These are phyloP conservation scores for Lycodopsis pacificus DNA, from an alignment of 2,797 vertebrate species.

Conservation along the genomic window DNA sequence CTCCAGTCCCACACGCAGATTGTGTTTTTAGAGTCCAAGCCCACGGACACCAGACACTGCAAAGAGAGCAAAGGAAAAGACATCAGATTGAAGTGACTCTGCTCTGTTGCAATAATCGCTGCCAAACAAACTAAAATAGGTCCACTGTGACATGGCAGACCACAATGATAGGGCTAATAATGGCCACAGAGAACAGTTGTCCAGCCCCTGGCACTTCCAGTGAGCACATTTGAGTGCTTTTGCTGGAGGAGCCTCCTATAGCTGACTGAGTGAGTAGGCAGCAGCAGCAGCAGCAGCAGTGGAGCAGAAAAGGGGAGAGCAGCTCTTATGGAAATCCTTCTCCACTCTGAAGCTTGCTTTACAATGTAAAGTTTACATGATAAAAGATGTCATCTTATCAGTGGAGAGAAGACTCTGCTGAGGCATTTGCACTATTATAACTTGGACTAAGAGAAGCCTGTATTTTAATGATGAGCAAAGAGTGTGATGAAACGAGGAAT, in stretches of 20 bases:
- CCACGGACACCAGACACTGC: conserved; percentile 98
- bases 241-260: conserved; percentile 77
- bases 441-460: conserved; percentile 22
- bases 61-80: conserved; percentile 60
- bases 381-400: conserved; percentile 58
- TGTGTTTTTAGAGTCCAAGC: conserved; percentile 98
- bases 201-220: conserved; percentile 70
- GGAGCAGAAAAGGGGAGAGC: conserved; percentile 67
- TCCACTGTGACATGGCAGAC: conserved; percentile 48
- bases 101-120: conserved; percentile 61
- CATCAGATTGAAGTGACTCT: conserved; percentile 52
- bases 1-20: conserved; percentile 99
- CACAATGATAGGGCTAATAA: conserved; percentile 68
- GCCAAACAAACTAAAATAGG: conserved; percentile 42
- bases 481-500: conserved; percentile 42
- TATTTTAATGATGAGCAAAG: conserved; percentile 42
- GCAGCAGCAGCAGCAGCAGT: conserved; percentile 55
- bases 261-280: conserved; percentile 74
- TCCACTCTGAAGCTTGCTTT: conserved; percentile 53
- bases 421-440: conserved; percentile 32
- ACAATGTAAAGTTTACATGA: no score
- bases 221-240: conserved; percentile 73
- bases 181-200: conserved; percentile 74
- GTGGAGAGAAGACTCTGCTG: conserved; percentile 27
- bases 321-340: conserved; percentile 71